Conservation (phyloP, 2,113 vertebrate species). For the Cavia aperea region DNA sequence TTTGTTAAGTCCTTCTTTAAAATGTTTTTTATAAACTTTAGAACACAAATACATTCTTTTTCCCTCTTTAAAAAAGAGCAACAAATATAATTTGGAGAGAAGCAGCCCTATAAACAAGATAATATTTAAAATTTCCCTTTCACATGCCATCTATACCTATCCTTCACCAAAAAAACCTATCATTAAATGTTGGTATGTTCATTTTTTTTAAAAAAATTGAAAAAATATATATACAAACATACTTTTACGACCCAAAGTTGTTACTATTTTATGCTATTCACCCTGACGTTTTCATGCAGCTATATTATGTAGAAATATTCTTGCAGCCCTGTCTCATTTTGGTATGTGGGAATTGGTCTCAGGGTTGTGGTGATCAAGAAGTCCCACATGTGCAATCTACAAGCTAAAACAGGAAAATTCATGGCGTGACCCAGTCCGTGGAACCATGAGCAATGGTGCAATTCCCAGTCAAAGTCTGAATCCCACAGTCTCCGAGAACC, state of each 20-base stretch:
- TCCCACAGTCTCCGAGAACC: neutral
- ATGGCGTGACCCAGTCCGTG: neutral
- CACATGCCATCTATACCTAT: neutral
- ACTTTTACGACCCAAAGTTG: neutral
- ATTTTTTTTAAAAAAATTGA: neutral
- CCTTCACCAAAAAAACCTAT: neutral
- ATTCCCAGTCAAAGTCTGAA: neutral
- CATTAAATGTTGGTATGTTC: neutral
- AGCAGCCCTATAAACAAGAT: neutral
- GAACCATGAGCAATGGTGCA: accelerated
- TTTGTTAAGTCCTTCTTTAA: neutral
- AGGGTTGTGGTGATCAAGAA: neutral
- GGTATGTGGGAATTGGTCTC: neutral
- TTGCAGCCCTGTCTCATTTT: neutral
- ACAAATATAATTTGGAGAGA: neutral
- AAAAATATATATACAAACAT: accelerated
- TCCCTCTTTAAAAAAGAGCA: neutral
- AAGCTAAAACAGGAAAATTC: neutral
- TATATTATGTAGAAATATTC: neutral
- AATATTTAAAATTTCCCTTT: neutral
- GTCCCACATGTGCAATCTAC: too few relatives aligned
- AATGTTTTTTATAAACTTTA: neutral
- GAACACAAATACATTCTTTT: neutral
- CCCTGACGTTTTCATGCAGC: neutral
- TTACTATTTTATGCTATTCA: neutral